phyloP scores from a whole-genome alignment of 2,888 invertebrate genomes.

The Drosophila maculinotata region DNA sequence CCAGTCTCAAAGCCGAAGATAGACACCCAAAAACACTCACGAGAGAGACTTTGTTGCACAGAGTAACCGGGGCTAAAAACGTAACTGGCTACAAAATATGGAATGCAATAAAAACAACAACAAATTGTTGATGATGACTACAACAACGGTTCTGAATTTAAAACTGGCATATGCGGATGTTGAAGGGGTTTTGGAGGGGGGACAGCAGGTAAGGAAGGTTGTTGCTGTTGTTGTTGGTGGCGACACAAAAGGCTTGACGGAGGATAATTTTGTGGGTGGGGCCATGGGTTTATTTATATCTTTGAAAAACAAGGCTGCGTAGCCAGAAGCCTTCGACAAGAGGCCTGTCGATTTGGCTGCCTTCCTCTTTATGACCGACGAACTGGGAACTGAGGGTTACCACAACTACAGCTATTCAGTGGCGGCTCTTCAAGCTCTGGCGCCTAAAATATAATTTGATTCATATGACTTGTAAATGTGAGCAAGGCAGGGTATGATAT shows the following conservation, averaged over 20 bases:
- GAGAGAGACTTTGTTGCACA: not conserved
- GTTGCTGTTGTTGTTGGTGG: conserved; percentile 17
- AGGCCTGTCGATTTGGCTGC: conserved; percentile 12
- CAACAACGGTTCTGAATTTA: conserved; percentile 35
- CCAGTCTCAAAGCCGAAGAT: conserved; percentile 26
- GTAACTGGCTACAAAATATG: conserved; percentile 50
- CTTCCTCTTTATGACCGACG: not conserved
- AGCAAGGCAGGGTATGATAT: not conserved
- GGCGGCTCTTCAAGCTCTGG: conserved; percentile 14
- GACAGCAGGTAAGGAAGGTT: not conserved
- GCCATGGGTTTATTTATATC: conserved; percentile 51
- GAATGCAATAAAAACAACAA: conserved; percentile 40
- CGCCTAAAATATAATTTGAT: conserved; percentile 38
- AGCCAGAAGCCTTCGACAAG: conserved; percentile 24
- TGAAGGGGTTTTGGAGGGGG: not conserved
- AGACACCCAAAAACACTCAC: conserved; percentile 9
- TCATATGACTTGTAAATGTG: conserved; percentile 21
- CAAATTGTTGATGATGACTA: conserved; percentile 5
- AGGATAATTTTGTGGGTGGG: conserved; percentile 55
- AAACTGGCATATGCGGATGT: conserved; percentile 23
- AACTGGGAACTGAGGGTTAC: too few species aligned
- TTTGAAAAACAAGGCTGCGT: conserved; percentile 34
- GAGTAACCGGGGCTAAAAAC: conserved; percentile 31
- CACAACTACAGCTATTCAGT: conserved; percentile 6
- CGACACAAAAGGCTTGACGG: conserved; percentile 42